phyloP scores from a whole-genome alignment of 2,113 vertebrate genomes.

The Odocoileus hemionus region DNA sequence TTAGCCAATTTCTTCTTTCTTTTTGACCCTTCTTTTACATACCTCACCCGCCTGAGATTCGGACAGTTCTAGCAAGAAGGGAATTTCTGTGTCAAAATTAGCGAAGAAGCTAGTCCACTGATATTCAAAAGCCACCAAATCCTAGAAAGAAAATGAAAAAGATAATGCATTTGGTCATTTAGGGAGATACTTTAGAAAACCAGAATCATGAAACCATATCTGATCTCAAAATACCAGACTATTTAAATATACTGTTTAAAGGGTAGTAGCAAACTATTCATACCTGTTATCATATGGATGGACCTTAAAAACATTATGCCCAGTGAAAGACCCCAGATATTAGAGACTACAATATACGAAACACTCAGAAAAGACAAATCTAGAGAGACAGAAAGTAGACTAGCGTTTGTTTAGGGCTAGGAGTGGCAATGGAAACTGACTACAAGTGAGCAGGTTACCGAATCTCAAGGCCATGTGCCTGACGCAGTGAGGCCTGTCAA shows the following conservation, averaged over 20 bases:
- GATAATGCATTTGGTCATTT: background rate
- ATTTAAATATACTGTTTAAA: background rate
- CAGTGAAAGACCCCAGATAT: background rate
- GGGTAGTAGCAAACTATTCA: background rate
- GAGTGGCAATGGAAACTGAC: background rate
- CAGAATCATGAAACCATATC: background rate
- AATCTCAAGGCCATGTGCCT: background rate
- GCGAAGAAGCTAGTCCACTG: slow-evolving; percentile 94
- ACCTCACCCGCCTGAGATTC: slow-evolving; percentile 97
- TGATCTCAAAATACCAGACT: background rate
- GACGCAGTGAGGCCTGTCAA: background rate
- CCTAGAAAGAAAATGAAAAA: slow-evolving; percentile 79
- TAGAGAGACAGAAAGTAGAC: background rate
- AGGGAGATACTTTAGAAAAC: slow-evolving; percentile 1
- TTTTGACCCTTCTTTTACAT: slow-evolving; percentile 25
- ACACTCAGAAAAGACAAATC: background rate
- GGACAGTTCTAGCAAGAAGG: slow-evolving; percentile 94
- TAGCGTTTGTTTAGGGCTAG: background rate
- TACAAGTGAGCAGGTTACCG: background rate
- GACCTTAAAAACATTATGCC: background rate
- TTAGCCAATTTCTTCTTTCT: background rate
- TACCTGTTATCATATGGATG: background rate
- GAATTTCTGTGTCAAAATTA: slow-evolving; percentile 93
- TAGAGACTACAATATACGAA: slow-evolving; percentile 15
- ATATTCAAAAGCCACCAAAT: slow-evolving; percentile 89